A percentile compares a stretch with the other conserved stretches of the same genome.
These are phyloP conservation scores for Albula goreensis DNA, from an alignment of 2,113 vertebrate species.

Conservation along the genomic window DNA sequence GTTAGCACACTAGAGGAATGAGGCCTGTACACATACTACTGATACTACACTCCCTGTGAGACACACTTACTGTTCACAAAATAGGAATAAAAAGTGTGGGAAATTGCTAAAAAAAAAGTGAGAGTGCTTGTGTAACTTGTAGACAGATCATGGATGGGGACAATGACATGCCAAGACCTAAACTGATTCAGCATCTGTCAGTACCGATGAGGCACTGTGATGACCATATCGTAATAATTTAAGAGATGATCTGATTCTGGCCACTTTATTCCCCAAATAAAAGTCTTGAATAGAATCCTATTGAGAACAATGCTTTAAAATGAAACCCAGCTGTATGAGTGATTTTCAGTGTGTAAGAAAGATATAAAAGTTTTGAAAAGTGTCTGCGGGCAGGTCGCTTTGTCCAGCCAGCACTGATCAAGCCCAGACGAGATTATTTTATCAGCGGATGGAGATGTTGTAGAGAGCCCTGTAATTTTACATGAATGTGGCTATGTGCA, in stretches of 20 bases:
- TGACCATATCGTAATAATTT: neutral
- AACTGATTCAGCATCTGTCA: slow-evolving; percentile 64
- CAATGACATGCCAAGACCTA: slow-evolving; percentile 32
- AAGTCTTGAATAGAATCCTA: neutral
- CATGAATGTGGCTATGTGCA: too few relatives aligned
- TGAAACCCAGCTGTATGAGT: too few relatives aligned
- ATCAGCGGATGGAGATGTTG: neutral
- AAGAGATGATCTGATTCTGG: neutral
- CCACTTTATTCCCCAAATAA: neutral
- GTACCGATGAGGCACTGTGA: slow-evolving; percentile 59
- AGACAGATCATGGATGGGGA: neutral
- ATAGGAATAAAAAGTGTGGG: neutral
- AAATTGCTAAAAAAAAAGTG: neutral
- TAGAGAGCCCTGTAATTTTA: too few relatives aligned
- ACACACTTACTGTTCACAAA: neutral
- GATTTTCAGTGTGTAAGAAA: too few relatives aligned
- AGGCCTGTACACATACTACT: too few relatives aligned
- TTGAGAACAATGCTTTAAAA: neutral
- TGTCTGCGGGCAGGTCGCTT: too few relatives aligned
- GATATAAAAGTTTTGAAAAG: too few relatives aligned
- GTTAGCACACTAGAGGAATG: too few relatives aligned
- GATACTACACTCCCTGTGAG: neutral
- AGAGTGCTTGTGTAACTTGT: too few relatives aligned
- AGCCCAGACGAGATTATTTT: neutral
- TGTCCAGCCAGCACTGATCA: neutral